Conservation (phyloP, 2,113 vertebrate species). For the Aldabrachelys gigantea region DNA sequence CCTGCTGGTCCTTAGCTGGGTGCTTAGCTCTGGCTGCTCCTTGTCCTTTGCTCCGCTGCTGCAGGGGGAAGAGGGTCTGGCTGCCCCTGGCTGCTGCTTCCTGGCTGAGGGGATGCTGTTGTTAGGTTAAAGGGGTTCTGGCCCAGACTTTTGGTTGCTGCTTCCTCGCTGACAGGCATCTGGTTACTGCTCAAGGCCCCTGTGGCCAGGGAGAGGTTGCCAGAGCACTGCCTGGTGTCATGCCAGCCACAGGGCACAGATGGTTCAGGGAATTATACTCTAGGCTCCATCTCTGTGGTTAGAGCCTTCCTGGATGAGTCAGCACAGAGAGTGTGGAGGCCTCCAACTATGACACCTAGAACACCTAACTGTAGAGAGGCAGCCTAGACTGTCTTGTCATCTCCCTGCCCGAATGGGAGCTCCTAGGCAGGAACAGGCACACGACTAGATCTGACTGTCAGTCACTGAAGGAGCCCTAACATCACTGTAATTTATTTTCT, state of each 20-base stretch:
- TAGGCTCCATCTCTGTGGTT: background rate
- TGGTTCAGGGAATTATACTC: background rate
- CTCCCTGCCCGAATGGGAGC: background rate
- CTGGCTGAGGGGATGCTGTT: no score
- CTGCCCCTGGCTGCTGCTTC: no score
- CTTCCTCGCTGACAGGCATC: background rate
- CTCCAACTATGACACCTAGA: no score
- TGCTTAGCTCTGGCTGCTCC: no score
- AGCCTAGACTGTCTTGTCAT: background rate
- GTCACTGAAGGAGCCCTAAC: background rate
- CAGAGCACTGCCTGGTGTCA: background rate
- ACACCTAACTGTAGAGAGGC: accelerated
- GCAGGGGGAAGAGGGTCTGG: background rate
- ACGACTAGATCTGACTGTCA: background rate
- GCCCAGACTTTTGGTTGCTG: background rate
- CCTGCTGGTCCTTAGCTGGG: no score
- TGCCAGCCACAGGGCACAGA: background rate
- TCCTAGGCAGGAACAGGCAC: background rate
- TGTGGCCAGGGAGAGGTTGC: background rate
- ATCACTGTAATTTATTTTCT: background rate
- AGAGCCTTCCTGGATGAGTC: accelerated
- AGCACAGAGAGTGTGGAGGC: background rate
- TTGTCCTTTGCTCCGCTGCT: background rate
- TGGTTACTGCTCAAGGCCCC: background rate
- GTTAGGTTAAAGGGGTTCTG: no score